A percentile compares a stretch with the other conserved stretches of the same genome.
These are phyloP conservation scores for Pecten maximus DNA, from an alignment of 2,888 invertebrate species.

Conservation along the genomic window DNA sequence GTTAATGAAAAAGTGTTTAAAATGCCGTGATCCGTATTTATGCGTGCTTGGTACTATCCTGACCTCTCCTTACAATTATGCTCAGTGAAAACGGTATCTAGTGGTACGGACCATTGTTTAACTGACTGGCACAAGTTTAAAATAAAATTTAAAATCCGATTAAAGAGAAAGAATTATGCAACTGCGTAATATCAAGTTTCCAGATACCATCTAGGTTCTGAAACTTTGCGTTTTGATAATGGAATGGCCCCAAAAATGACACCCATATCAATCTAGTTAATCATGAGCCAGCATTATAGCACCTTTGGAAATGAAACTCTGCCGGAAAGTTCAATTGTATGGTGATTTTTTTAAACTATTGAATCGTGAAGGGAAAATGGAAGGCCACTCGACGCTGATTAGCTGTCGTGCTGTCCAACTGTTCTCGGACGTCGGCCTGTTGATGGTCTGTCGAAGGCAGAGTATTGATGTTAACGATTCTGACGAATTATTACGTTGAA, in stretches of 20 bases:
- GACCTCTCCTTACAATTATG: neutral
- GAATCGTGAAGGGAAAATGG: neutral
- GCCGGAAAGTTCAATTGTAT: conserved; percentile 28
- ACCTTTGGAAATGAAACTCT: conserved; percentile 43
- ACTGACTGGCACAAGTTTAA: conserved; percentile 39
- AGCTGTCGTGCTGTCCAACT: neutral
- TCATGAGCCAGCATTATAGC: conserved; percentile 50
- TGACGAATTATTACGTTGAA: neutral
- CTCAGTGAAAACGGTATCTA: conserved; percentile 44
- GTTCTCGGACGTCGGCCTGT: neutral
- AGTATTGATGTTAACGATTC: conserved; percentile 11
- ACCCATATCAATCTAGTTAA: conserved; percentile 51
- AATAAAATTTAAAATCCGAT: conserved; percentile 47
- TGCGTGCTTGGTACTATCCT: neutral
- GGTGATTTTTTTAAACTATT: neutral
- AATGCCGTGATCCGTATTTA: conserved; percentile 26
- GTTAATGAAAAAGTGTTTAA: conserved; percentile 35
- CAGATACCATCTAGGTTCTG: conserved; percentile 55
- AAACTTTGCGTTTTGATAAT: conserved; percentile 53
- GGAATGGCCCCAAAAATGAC: conserved; percentile 52
- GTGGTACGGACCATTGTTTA: conserved; percentile 48
- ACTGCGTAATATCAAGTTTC: conserved; percentile 51
- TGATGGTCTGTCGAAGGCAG: neutral
- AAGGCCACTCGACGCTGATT: neutral
- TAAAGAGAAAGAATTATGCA: conserved; percentile 46